A percentile compares a stretch with the other conserved stretches of the same genome.
Evolutionary conservation across 35 echinoderm and acorn worm species (phyloP).

Genomic region (Heliocidaris erythrogramma): DNA sequence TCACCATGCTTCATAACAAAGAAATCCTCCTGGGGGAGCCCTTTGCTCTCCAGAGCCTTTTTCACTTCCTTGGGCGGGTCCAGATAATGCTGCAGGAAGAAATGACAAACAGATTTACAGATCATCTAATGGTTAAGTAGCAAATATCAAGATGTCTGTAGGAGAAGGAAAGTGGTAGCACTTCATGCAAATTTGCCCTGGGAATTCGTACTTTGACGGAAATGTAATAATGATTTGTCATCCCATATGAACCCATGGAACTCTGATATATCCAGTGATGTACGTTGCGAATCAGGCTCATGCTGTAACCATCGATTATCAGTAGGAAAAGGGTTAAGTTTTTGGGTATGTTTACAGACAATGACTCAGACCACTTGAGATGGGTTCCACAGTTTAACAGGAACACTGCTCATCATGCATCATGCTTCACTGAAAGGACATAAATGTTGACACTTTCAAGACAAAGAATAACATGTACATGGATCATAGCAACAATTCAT

Average conservation of each 20-base stretch:
- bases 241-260: background rate
- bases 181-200: constrained; percentile 17
- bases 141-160: background rate
- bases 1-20: constrained; percentile 88
- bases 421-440: background rate
- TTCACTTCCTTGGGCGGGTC: constrained; percentile 80
- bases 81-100: constrained; percentile 70
- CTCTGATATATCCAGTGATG: too few relatives aligned
- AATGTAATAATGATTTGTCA: background rate
- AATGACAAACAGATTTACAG: constrained; percentile 16
- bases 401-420: background rate
- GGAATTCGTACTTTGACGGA: background rate
- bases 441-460: constrained; percentile 3
- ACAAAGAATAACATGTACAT: background rate
- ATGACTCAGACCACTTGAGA: background rate
- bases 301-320: background rate
- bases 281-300: background rate
- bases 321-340: background rate
- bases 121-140: background rate
- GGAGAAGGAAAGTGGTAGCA: background rate
- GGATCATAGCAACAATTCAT: background rate
- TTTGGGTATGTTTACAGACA: background rate
- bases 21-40: constrained; percentile 73
- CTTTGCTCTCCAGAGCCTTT: constrained; percentile 63
- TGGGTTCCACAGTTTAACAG: background rate